Evolutionary conservation across 2,797 vertebrate genomes (phyloP), one percentile per base, ranked within the genome.

Genomic region (Protosalanx chinensis): DNA sequence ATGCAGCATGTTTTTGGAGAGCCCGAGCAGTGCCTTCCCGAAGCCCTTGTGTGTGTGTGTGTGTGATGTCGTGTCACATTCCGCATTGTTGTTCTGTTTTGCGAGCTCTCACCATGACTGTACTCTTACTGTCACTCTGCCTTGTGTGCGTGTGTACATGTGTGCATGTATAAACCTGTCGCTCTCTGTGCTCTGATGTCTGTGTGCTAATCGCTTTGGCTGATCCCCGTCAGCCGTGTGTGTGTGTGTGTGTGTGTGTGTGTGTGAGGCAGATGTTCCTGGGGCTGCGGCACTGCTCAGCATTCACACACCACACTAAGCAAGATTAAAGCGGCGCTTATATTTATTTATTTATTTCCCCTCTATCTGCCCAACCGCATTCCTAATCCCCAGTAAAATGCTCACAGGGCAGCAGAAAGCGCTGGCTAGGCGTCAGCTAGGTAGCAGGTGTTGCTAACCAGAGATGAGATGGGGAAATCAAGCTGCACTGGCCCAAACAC

Each of bases 121-220:
- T 33, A 70, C 59, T 32, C 68, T 77, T 32, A 65, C 76, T 80
- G 77, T 79, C 78, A 74, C 73, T 64, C 20, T 12, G 29, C 33
- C 6, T 69, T 66, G 18, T 60, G 58, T 60, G 58, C 30, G 59
- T 61, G 59, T 61, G 59, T 29, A 51, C 57, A 51, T 58, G 67
- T 41, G 32, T 41, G 35, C 51, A 29, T 63, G 68, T 37, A 1
- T 60, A 67, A 87, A 88, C 76, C 79, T 80, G 81, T 81, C 80
- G 72, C 79, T 78, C 78, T 85, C 81, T 72, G 75, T 80, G 82
- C 79, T 81, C 76, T 86, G 84, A 85, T 67, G 78, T 83, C 76
- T 63, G 81, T 81, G 76, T 85, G 78, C 82, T 93, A 93, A 93
- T 92, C 90, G 86, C 88, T 90, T 90, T 86, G 90, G 90, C 89